Conservation (phyloP, 2,888 invertebrate species). For the Hirtodrosophila duncani region DNA sequence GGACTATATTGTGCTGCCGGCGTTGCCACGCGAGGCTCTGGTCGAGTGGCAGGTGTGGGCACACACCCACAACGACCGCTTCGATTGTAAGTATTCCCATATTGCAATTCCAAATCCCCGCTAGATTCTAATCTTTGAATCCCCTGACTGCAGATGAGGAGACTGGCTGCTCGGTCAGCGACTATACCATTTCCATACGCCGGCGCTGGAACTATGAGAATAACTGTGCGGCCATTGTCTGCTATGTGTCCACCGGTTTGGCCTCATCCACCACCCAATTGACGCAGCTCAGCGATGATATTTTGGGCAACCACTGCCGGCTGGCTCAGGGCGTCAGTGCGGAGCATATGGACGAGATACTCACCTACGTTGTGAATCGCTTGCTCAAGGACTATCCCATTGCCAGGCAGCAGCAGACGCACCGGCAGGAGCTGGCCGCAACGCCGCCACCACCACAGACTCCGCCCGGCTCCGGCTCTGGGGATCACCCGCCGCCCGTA, state of each 20-base stretch:
- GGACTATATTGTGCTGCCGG: constrained; percentile 90
- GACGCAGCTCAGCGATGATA: constrained; percentile 78
- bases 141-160: constrained; percentile 85
- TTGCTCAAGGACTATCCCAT: constrained; percentile 79
- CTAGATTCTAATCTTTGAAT: background rate
- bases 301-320: constrained; percentile 74
- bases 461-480: too few species aligned
- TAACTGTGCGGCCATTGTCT: constrained; percentile 90
- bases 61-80: constrained; percentile 90
- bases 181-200: constrained; percentile 89
- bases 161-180: constrained; percentile 90
- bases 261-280: constrained; percentile 78
- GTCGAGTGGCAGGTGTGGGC: constrained; percentile 98
- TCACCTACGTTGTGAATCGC: constrained; percentile 80
- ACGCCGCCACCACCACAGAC: constrained; percentile 25
- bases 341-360: constrained; percentile 80
- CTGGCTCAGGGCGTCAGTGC: constrained; percentile 78
- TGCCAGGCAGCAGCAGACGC: constrained; percentile 55
- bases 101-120: background rate
- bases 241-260: constrained; percentile 85
- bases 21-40: constrained; percentile 87
- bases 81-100: constrained; percentile 84
- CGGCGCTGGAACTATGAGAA: constrained; percentile 94
- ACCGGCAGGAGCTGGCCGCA: constrained; percentile 1
- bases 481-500: constrained; percentile 29